Evolutionary conservation across 2,888 invertebrate species (phyloP), one percentile per base, ranked within the genome.

Genomic region (Sipha maydis): DNA sequence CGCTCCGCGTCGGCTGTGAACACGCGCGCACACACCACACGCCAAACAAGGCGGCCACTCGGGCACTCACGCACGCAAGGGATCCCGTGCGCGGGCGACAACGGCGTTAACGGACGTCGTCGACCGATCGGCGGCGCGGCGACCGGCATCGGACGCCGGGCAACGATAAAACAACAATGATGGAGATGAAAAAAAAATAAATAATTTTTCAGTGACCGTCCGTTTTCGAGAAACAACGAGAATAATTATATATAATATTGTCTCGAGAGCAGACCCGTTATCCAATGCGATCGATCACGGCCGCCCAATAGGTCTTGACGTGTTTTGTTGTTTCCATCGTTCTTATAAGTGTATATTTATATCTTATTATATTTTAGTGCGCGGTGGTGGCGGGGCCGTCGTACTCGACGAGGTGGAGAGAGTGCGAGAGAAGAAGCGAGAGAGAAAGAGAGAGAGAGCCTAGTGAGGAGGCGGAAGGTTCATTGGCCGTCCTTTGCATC

Each of bases 401-500:
- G 14, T 31, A 28, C 71, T 71, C 28, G 31, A 31, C 34, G 80
- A 31, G 8, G 17, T 7, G 14, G 61, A 67, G n/a, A 9, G 38
- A n/a, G n/a, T 14, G 11, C 41, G 38, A 67, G 56, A 0, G 56
- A 56, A 25, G 19, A 61, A 25, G 67, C 31, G n/a, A n/a, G 69
- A 1, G 84, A 19, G 21, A 56, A 21, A 28, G 73, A 54, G 34
- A 56, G 83, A 75, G 56, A 25, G 8, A 69, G 69, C 69, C 69
- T 25, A n/a, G 56, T 17, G 48, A 71, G 21, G 61, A 67, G 38
- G 25, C 79, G 79, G 31, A n/a, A 38, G 80, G 86, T 88, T 88
- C 86, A 88, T 88, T 88, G 86, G 86, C 86, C 86, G 86, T 88
- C 86, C 86, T 88, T 88, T 88, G 86, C 86, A 88, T 88, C 86